Evolutionary conservation across 2,113 vertebrate genomes (phyloP).

Genomic region (Hypocryptadius cinnamomeus): DNA sequence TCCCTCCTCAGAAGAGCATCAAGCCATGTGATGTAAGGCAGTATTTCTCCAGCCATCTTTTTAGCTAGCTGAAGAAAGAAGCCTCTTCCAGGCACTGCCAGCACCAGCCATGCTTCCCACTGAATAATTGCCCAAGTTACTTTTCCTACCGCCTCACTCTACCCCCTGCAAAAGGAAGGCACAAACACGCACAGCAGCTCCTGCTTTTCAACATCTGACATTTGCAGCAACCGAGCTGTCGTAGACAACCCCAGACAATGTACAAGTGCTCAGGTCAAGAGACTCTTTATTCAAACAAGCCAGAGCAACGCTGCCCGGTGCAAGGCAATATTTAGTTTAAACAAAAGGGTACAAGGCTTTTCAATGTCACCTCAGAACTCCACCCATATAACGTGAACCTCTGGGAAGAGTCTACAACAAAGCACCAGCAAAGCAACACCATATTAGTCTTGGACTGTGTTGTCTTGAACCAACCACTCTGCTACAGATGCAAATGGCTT

Average conservation of each 20-base stretch:
- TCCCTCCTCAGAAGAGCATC: neutral
- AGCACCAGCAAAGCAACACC: neutral
- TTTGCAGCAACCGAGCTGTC: neutral
- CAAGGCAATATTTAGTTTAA: neutral
- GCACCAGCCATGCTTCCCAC: neutral
- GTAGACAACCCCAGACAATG: neutral
- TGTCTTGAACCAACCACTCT: neutral
- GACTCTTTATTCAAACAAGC: neutral
- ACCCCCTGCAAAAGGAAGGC: too few relatives aligned
- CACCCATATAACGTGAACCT: neutral
- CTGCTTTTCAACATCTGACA: neutral
- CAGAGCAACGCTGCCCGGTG: neutral
- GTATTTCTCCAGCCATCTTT: neutral
- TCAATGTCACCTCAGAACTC: neutral
- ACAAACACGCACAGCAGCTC: rapidly evolving
- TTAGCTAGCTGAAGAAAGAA: neutral
- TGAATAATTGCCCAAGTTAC: neutral
- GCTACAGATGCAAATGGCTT: neutral
- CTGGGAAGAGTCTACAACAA: neutral
- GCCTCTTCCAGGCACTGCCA: neutral
- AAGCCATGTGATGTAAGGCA: neutral
- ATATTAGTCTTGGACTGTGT: rapidly evolving
- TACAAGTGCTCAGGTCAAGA: neutral
- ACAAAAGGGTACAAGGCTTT: neutral
- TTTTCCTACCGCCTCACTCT: neutral